Base-by-base conservation (phyloP, 2,797 vertebrate genomes). In the Aldrovandia affinis region DNA sequence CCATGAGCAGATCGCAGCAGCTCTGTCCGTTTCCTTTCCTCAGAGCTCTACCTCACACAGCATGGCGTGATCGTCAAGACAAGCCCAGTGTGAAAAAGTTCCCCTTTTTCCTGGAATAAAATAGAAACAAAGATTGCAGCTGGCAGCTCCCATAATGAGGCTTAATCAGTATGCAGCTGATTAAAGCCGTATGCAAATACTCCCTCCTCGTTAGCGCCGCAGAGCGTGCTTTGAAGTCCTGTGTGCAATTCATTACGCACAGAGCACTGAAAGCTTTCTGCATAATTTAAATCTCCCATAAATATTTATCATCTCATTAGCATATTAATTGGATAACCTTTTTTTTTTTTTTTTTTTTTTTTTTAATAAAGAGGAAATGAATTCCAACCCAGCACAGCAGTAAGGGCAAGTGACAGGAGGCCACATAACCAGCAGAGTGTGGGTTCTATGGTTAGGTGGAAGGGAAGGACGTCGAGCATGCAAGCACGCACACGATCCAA, bases 301-400 rank as follows among this genome's bases (percentile, higher is more conserved):
- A 99, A 99, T 99, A 99, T 99, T 98, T 99, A 99, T 99, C 96
- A 98, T 96, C 93, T 96, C 93, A 98, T 99, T 99, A 98, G 96
- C 98, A 99, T 99, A 98, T 99, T 99, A 98, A 99, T 99, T 99
- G 98, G 97, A 97, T 96, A 92, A 94, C 95, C 96, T 96, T 42
- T 68, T 70, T 63, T 9, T 63, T 68, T 75, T 70, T 36, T 65
- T 68, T 65, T 73, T 39, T 68, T n/a, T n/a, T n/a, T n/a, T n/a
- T n/a, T n/a, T n/a, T n/a, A n/a, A n/a, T 92, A 94, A 93, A 93
- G 85, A 86, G 89, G 89, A 93, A 93, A 94, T 91, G 91, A 90
- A 94, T 93, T 92, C 91, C 91, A 89, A 92, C 91, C 93, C 89
- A 89, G 92, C 52, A 42, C 89, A 83, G 86, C 78, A 88, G 87